Conservation (phyloP, 2,888 invertebrate genomes). For the Brenthis daphne region DNA sequence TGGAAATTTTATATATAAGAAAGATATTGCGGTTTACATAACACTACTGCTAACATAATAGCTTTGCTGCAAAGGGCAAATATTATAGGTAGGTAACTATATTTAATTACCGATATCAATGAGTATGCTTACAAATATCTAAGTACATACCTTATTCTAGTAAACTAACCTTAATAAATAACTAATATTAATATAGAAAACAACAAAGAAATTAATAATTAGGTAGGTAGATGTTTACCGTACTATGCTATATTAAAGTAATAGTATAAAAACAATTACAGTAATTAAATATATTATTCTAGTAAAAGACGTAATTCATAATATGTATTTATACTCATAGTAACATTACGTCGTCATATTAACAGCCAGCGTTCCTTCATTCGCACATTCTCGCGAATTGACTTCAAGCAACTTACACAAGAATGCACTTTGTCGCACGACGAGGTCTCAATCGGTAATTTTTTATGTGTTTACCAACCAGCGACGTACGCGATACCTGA, state of each 20-base stretch:
- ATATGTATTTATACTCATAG: slow-evolving; percentile 36
- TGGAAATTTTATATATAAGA: too few relatives aligned
- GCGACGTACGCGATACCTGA: slow-evolving; percentile 69
- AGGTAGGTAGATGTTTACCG: too few relatives aligned
- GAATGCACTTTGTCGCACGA: slow-evolving; percentile 75
- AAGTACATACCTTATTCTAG: too few relatives aligned
- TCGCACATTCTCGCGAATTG: slow-evolving; percentile 76
- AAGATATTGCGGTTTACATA: too few relatives aligned
- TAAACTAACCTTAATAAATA: too few relatives aligned
- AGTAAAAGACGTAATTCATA: slow-evolving; percentile 42
- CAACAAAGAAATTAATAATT: too few relatives aligned
- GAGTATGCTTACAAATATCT: too few relatives aligned
- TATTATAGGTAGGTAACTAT: too few relatives aligned
- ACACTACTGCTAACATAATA: too few relatives aligned
- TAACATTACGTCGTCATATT: slow-evolving; percentile 41
- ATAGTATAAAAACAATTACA: slow-evolving; percentile 2
- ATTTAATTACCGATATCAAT: too few relatives aligned
- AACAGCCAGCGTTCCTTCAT: slow-evolving; percentile 52
- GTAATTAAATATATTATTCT: slow-evolving; percentile 27
- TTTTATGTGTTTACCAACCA: slow-evolving; percentile 70
- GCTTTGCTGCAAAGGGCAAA: too few relatives aligned
- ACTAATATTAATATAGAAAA: too few relatives aligned
- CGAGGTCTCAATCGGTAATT: slow-evolving; percentile 72
- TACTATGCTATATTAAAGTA: background rate
- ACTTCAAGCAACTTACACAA: slow-evolving; percentile 69